Conservation (phyloP, 2,888 invertebrate species). For the Nomada fucata region DNA sequence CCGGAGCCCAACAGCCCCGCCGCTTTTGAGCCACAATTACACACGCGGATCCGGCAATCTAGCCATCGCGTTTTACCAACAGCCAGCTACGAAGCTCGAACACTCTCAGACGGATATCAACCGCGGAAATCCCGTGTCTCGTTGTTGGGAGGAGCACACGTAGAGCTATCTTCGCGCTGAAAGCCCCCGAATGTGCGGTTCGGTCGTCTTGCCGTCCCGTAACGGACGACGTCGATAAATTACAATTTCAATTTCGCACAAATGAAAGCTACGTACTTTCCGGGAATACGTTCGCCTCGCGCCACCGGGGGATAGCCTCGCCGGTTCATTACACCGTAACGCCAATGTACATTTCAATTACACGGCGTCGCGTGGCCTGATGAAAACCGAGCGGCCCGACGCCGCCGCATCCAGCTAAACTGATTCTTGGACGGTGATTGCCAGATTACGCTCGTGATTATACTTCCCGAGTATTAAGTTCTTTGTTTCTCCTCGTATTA, state of each 20-base stretch:
- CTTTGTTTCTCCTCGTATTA: neutral
- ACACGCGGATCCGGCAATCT: neutral
- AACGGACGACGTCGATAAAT: conserved; percentile 50
- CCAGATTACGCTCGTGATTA: conserved; percentile 24
- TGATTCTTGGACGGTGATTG: conserved; percentile 51
- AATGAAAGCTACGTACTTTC: conserved; percentile 64
- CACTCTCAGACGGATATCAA: conserved; percentile 1
- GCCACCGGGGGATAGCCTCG: neutral
- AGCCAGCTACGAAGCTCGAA: neutral
- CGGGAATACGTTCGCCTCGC: conserved; percentile 46
- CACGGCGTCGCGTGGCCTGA: conserved; percentile 44
- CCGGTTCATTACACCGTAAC: conserved; percentile 58
- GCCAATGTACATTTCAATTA: conserved; percentile 66
- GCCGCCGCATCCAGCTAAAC: conserved; percentile 47
- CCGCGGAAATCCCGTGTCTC: conserved; percentile 24
- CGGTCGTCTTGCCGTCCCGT: conserved; percentile 15
- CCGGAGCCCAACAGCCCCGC: neutral
- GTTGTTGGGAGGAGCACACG: conserved; percentile 15
- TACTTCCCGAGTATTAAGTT: conserved; percentile 6
- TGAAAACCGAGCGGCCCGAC: conserved; percentile 53
- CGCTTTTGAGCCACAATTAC: neutral
- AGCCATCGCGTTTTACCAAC: neutral
- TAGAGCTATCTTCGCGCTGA: conserved; percentile 11
- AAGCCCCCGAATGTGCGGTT: neutral
- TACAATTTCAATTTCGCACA: conserved; percentile 64